Percentiles rank a stretch among this genome's conserved stretches.
Conservation (phyloP, 2,888 invertebrate genomes). For the Vannuccia rotundouncinata region DNA sequence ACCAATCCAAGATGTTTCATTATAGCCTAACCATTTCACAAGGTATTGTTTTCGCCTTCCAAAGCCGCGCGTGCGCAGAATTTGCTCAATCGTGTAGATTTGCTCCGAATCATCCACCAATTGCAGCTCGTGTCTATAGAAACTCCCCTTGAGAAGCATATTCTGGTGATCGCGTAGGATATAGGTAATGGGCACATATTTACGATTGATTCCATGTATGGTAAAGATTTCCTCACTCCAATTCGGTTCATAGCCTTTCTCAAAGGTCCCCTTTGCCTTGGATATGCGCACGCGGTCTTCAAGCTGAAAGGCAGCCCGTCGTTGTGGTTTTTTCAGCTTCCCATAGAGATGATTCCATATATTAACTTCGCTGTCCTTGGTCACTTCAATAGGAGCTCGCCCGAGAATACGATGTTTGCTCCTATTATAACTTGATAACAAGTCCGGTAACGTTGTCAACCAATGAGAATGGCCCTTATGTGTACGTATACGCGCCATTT, state of each 20-base stretch:
- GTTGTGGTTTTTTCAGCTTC: constrained; percentile 21
- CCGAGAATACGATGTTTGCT: constrained; percentile 40
- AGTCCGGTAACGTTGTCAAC: constrained; percentile 38
- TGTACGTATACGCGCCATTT: constrained; percentile 41
- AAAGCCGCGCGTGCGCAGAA: constrained; percentile 27
- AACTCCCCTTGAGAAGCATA: constrained; percentile 37
- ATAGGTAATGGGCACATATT: constrained; percentile 33
- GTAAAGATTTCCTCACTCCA: constrained; percentile 42
- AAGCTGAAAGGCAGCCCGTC: not conserved
- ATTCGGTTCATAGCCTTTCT: constrained; percentile 41
- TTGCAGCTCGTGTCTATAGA: constrained; percentile 41
- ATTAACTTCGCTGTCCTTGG: constrained; percentile 33
- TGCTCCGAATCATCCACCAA: constrained; percentile 29
- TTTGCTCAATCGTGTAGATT: constrained; percentile 39
- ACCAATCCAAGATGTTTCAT: not conserved
- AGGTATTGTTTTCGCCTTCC: not conserved
- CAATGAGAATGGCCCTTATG: constrained; percentile 34
- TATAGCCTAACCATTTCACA: constrained; percentile 17
- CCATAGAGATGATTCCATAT: not conserved
- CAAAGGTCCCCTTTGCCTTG: constrained; percentile 40
- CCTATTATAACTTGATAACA: constrained; percentile 41
- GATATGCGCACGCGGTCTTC: constrained; percentile 39
- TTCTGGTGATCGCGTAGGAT: constrained; percentile 37
- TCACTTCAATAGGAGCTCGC: constrained; percentile 40
- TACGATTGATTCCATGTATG: constrained; percentile 31